Conservation (phyloP, 2,888 invertebrate genomes). For the Synergus gifuensis region DNA sequence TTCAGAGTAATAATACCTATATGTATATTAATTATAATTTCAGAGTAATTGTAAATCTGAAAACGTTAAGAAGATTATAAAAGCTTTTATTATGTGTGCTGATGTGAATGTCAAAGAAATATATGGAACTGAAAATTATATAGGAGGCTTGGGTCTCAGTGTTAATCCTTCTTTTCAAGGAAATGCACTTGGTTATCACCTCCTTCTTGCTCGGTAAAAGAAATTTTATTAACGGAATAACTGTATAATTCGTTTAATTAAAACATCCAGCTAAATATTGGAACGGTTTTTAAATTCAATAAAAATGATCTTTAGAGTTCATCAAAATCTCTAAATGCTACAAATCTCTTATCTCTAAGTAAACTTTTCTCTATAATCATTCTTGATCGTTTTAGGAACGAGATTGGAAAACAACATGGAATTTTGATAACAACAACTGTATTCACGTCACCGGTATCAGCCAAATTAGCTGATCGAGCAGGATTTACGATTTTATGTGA, state of each 20-base stretch:
- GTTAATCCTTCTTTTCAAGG: slow-evolving; percentile 71
- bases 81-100: slow-evolving; percentile 21
- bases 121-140: slow-evolving; percentile 67
- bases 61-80: slow-evolving; percentile 46
- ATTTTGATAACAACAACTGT: slow-evolving; percentile 53
- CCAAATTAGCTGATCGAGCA: slow-evolving; percentile 50
- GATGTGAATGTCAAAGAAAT: slow-evolving; percentile 50
- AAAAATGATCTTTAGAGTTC: neutral
- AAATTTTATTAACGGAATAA: neutral
- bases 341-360: neutral
- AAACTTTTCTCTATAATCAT: neutral
- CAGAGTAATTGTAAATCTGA: slow-evolving; percentile 49
- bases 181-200: slow-evolving; percentile 66
- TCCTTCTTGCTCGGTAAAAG: slow-evolving; percentile 66
- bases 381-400: slow-evolving; percentile 46
- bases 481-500: slow-evolving; percentile 50
- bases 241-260: too few species aligned
- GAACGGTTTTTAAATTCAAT: too few species aligned
- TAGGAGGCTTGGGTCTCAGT: slow-evolving; percentile 72
- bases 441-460: slow-evolving; percentile 55
- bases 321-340: too few species aligned
- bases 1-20: neutral
- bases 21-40: slow-evolving; percentile 1
- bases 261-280: too few species aligned
- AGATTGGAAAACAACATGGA: slow-evolving; percentile 55